These are phyloP conservation scores for Lasioglossum zephyrum DNA, from an alignment of 2,888 invertebrate species.

Conservation along the genomic window DNA sequence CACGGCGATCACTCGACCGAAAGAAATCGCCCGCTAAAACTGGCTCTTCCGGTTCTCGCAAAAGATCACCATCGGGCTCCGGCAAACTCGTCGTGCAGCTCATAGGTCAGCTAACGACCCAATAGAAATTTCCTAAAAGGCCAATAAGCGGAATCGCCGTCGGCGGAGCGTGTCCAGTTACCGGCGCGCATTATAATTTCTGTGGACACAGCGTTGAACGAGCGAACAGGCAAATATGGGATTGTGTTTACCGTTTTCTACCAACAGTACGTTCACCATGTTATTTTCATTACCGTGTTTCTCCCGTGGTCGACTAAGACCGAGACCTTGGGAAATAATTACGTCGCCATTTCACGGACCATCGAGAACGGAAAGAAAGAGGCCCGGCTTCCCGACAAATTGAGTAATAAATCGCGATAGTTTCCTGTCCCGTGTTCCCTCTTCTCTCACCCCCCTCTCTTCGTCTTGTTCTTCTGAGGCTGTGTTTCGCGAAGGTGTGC, in stretches of 20 bases:
- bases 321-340: conserved; percentile 70
- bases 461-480: neutral
- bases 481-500: neutral
- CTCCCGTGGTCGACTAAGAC: conserved; percentile 13
- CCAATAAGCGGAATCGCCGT: neutral
- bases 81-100: neutral
- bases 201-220: conserved; percentile 37
- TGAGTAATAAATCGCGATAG: conserved; percentile 68
- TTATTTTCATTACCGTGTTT: conserved; percentile 56
- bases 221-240: conserved; percentile 46
- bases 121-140: conserved; percentile 26
- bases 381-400: conserved; percentile 59
- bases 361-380: conserved; percentile 55
- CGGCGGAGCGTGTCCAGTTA: neutral
- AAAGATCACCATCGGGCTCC: neutral
- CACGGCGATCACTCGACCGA: neutral
- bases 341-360: conserved; percentile 66
- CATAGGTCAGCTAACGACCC: neutral
- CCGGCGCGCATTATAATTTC: conserved; percentile 32
- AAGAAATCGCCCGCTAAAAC: neutral
- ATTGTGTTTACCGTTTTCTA: conserved; percentile 54
- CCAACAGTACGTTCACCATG: conserved; percentile 31
- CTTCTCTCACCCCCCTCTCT: neutral
- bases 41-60: neutral
- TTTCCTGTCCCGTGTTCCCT: conserved; percentile 5